Evolutionary conservation across 64 coral and sea anemone genomes (phyloP).

Genomic region (Pocillopora damicornis): DNA sequence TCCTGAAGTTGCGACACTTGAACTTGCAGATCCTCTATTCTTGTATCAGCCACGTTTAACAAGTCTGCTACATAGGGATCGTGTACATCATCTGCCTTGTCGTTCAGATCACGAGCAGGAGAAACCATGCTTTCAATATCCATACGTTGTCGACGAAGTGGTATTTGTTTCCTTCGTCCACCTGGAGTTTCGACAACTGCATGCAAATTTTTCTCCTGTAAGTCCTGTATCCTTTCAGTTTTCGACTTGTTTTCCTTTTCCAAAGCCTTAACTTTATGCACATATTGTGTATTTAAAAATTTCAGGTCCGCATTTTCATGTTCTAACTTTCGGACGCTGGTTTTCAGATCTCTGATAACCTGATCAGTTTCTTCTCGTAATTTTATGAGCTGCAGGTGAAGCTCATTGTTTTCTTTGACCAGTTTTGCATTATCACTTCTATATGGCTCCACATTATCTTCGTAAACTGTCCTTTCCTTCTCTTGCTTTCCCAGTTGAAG

Average conservation of each 20-base stretch:
- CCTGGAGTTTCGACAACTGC: constrained; percentile 98
- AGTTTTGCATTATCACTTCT: constrained; percentile 97
- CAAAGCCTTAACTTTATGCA: constrained; percentile 98
- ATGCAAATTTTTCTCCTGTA: constrained; percentile 98
- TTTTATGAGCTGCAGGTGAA: constrained; percentile 95
- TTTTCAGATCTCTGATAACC: constrained; percentile 84
- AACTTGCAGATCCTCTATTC: constrained; percentile 88
- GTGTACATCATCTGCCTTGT: constrained; percentile 50
- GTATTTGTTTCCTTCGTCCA: constrained; percentile 91
- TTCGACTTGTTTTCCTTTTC: constrained; percentile 91
- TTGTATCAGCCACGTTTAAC: constrained; percentile 91
- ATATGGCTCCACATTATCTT: constrained; percentile 96
- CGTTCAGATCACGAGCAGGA: constrained; percentile 44
- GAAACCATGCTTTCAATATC: constrained; percentile 93
- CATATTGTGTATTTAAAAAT: constrained; percentile 99
- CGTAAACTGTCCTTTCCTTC: constrained; percentile 71
- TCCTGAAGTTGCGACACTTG: constrained; percentile 61
- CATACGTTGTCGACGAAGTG: constrained; percentile 93
- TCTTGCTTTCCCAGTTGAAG: constrained; percentile 74
- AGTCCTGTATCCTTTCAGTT: constrained; percentile 85
- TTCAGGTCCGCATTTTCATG: constrained; percentile 98
- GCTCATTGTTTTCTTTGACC: constrained; percentile 96
- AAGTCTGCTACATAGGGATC: constrained; percentile 98
- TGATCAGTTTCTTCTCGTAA: constrained; percentile 86
- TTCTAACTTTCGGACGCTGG: constrained; percentile 89